phyloP scores from a whole-genome alignment of 2,888 invertebrate species.

The Drosophila phalerata region DNA sequence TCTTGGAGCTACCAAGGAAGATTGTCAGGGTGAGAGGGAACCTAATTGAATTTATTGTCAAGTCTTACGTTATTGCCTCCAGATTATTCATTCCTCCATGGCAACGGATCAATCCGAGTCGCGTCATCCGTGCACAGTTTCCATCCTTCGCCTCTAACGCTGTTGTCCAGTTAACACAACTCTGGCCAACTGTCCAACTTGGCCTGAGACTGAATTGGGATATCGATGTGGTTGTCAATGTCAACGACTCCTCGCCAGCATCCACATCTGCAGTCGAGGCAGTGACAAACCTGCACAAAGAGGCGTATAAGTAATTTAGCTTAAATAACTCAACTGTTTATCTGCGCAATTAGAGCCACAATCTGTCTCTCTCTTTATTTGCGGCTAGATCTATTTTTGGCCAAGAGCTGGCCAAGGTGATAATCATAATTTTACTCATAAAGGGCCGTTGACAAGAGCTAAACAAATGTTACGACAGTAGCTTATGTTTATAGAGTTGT shows the following conservation, averaged over 20 bases:
- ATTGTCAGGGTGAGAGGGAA: background rate
- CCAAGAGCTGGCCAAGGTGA: slow-evolving; percentile 17
- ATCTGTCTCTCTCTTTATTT: background rate
- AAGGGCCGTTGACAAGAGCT: background rate
- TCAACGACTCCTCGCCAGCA: slow-evolving; percentile 5
- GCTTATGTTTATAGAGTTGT: slow-evolving; percentile 17
- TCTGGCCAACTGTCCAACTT: background rate
- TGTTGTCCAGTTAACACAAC: slow-evolving; percentile 79
- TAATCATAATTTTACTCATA: slow-evolving; percentile 22
- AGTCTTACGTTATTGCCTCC: slow-evolving; percentile 64
- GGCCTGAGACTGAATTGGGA: background rate
- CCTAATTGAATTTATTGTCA: background rate
- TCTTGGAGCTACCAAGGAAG: slow-evolving; percentile 41
- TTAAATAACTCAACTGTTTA: slow-evolving; percentile 13
- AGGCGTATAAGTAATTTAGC: slow-evolving; percentile 17
- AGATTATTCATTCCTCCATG: slow-evolving; percentile 83
- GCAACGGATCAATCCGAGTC: slow-evolving; percentile 76
- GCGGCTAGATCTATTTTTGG: slow-evolving; percentile 31
- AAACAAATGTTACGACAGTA: background rate
- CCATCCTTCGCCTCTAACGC: slow-evolving; percentile 78
- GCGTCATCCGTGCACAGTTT: slow-evolving; percentile 76
- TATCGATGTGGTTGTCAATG: background rate
- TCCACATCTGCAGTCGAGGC: background rate
- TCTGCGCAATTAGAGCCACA: slow-evolving; percentile 31
- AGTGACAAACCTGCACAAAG: slow-evolving; percentile 16